phyloP scores from a whole-genome alignment of 1,140 invertebrate species.

The Manduca sexta region DNA sequence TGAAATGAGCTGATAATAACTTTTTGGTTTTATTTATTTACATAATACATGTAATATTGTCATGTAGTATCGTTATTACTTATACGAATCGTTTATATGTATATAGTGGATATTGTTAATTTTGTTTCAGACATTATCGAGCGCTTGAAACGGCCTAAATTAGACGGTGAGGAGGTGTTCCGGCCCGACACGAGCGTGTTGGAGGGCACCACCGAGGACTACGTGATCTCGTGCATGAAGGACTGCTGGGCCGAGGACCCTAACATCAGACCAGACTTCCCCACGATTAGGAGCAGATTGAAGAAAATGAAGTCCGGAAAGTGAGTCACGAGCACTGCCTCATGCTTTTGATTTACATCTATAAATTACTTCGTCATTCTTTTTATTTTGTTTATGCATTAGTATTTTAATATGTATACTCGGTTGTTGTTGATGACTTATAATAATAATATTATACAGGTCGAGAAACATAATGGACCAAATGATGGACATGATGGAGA shows the following conservation, averaged over 20 bases:
- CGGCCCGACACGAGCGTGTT: constrained; percentile 83
- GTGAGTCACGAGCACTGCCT: constrained; percentile 74
- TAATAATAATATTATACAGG: constrained; percentile 72
- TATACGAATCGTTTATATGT: too few species aligned
- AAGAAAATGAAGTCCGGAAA: constrained; percentile 92
- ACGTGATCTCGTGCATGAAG: constrained; percentile 83
- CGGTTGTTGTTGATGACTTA: too few species aligned
- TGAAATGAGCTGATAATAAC: too few species aligned
- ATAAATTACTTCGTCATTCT: too few species aligned
- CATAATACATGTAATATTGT: too few species aligned
- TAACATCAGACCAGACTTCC: constrained; percentile 86
- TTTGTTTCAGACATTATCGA: constrained; percentile 83
- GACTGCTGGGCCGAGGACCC: constrained; percentile 93
- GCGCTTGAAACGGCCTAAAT: constrained; percentile 79
- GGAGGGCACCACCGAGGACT: constrained; percentile 81
- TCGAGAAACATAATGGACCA: constrained; percentile 95
- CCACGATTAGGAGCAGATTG: constrained; percentile 82
- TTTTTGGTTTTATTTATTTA: too few species aligned
- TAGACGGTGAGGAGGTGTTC: constrained; percentile 80
- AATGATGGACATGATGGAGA: constrained; percentile 98
- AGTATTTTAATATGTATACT: too few species aligned
- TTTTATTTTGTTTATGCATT: too few species aligned
- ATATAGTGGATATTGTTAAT: neutral
- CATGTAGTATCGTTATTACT: too few species aligned
- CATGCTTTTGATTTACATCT: too few species aligned